Conservation (phyloP, 2,888 invertebrate genomes). For the Acronicta alni region DNA sequence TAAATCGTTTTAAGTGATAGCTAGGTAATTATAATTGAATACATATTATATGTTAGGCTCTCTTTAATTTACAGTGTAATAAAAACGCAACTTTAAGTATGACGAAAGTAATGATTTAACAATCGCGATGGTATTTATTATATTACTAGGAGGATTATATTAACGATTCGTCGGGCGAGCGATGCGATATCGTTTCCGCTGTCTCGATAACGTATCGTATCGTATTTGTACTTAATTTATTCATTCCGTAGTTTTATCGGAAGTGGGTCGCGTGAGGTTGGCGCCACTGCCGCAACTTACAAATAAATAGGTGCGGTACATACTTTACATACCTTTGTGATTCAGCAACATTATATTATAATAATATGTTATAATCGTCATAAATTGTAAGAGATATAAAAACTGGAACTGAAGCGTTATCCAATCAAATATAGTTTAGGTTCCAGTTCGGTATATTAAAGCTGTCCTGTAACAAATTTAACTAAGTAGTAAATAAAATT, state of each 20-base stretch:
- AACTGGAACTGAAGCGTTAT: too few species aligned
- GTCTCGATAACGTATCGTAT: constrained; percentile 35
- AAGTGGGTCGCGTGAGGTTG: constrained; percentile 40
- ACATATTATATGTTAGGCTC: too few species aligned
- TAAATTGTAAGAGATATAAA: constrained; percentile 33
- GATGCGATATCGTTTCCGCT: constrained; percentile 32
- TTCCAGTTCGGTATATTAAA: too few species aligned
- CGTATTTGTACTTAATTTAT: constrained; percentile 33
- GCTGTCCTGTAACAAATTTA: too few species aligned
- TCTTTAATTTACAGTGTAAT: too few species aligned
- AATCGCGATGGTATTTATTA: background rate
- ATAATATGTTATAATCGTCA: constrained; percentile 6
- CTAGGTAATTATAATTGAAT: too few species aligned
- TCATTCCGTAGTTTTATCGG: constrained; percentile 42
- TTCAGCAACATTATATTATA: too few species aligned
- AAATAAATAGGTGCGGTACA: constrained; percentile 31
- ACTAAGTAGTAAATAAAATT: too few species aligned
- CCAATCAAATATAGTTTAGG: too few species aligned
- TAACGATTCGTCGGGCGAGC: constrained; percentile 18
- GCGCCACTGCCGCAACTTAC: constrained; percentile 10
- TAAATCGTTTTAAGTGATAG: too few species aligned
- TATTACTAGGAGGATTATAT: constrained; percentile 12
- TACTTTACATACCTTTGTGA: constrained; percentile 15
- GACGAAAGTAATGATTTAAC: background rate
- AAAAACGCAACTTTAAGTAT: background rate